phyloP scores from a whole-genome alignment of 1,140 invertebrate genomes.

The Papilio xuthus region DNA sequence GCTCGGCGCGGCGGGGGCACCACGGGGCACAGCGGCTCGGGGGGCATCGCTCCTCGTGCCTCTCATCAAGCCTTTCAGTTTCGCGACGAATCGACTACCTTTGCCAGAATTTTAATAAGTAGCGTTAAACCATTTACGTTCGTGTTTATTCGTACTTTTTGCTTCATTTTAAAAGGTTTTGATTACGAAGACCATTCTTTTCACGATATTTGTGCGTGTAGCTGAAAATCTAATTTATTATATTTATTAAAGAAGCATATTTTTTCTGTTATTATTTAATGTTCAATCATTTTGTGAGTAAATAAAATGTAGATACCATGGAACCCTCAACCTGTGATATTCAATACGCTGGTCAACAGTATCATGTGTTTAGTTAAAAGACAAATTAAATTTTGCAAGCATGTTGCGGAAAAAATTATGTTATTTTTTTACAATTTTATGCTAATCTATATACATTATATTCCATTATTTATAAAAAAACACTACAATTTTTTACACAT shows the following conservation, averaged over 20 bases:
- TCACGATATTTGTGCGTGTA: neutral
- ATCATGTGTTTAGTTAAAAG: too few relatives aligned
- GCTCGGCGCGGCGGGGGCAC: constrained; percentile 46
- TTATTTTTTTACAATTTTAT: neutral
- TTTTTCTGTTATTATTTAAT: neutral
- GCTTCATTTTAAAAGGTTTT: neutral
- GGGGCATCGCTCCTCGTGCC: constrained; percentile 17
- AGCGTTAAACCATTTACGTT: constrained; percentile 23
- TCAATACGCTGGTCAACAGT: too few relatives aligned
- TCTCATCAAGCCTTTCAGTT: constrained; percentile 38
- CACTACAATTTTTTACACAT: neutral
- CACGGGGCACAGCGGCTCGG: constrained; percentile 2
- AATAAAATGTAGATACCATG: too few relatives aligned
- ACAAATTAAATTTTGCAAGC: too few relatives aligned
- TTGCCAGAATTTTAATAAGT: constrained; percentile 33
- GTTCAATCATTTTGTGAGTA: neutral
- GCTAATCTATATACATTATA: neutral
- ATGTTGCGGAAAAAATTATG: too few relatives aligned
- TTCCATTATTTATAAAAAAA: neutral
- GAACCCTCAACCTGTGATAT: too few relatives aligned
- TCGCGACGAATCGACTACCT: constrained; percentile 29
- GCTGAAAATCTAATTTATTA: neutral
- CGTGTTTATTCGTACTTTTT: neutral
- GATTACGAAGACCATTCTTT: neutral
- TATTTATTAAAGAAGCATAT: neutral